A percentile compares a stretch with the other conserved stretches of the same genome.
Evolutionary conservation across 2,888 invertebrate genomes (phyloP).

Genomic region (Metopia argyrocephala): DNA sequence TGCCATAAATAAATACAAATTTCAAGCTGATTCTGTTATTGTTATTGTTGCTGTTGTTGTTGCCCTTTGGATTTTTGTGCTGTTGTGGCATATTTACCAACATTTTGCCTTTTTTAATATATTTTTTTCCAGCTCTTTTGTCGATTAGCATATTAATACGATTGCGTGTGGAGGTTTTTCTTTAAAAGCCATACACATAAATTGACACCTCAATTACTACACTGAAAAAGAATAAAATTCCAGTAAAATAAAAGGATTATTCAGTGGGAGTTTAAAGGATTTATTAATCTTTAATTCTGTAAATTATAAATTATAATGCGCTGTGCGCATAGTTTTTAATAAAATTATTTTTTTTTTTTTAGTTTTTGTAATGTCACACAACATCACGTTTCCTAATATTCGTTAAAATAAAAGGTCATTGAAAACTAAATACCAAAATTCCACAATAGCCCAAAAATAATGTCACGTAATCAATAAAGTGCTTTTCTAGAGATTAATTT

Average conservation of each 20-base stretch:
- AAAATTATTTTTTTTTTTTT: too few relatives aligned
- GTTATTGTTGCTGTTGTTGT: neutral
- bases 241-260: neutral
- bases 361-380: too few relatives aligned
- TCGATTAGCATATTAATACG: constrained; percentile 56
- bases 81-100: constrained; percentile 35
- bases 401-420: too few relatives aligned
- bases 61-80: neutral
- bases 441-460: too few relatives aligned
- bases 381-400: too few relatives aligned
- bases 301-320: too few relatives aligned
- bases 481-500: too few relatives aligned
- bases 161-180: constrained; percentile 18
- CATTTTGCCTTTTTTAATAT: constrained; percentile 11
- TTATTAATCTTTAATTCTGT: too few relatives aligned
- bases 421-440: too few relatives aligned
- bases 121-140: neutral
- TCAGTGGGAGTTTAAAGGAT: too few relatives aligned
- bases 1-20: constrained; percentile 35
- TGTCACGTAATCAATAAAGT: too few relatives aligned
- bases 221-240: neutral
- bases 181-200: neutral
- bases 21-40: neutral
- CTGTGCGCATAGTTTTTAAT: too few relatives aligned
- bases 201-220: constrained; percentile 43